A percentile compares a stretch with the other conserved stretches of the same genome.
phyloP scores from a whole-genome alignment of 2,113 vertebrate species.

The Sclerurus mexicanus region DNA sequence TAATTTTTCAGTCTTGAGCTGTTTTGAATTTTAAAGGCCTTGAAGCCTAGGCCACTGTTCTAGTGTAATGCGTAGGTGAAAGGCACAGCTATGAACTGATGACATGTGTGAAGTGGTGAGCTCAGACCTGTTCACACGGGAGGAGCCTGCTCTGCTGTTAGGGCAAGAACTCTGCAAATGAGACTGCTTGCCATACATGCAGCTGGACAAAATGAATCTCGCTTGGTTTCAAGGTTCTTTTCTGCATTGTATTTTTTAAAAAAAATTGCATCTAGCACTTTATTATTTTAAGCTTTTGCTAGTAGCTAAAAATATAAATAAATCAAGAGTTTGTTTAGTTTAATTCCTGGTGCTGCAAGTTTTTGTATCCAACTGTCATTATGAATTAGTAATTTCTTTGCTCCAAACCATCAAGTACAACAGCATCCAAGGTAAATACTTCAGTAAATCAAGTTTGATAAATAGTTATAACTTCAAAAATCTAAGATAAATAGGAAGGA shows the following conservation, averaged over 20 bases:
- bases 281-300: not conserved
- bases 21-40: not conserved
- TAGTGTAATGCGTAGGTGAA: not conserved
- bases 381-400: constrained; percentile 39
- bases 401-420: constrained; percentile 7
- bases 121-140: fast-evolving
- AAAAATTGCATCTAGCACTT: not conserved
- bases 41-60: not conserved
- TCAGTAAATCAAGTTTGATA: constrained; percentile 18
- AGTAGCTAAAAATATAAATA: constrained; percentile 57
- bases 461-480: constrained; percentile 42
- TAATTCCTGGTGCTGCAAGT: not conserved
- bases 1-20: not conserved
- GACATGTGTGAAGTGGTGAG: fast-evolving
- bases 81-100: not conserved
- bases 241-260: not conserved
- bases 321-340: constrained; percentile 35
- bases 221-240: not conserved
- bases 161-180: not conserved
- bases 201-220: not conserved
- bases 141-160: not conserved
- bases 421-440: constrained; percentile 36
- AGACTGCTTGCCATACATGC: not conserved
- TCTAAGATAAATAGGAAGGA: constrained; percentile 45
- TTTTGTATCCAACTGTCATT: constrained; percentile 36